Conservation (phyloP, 2,888 invertebrate species). For the Dyspetes luteomarginatus region DNA sequence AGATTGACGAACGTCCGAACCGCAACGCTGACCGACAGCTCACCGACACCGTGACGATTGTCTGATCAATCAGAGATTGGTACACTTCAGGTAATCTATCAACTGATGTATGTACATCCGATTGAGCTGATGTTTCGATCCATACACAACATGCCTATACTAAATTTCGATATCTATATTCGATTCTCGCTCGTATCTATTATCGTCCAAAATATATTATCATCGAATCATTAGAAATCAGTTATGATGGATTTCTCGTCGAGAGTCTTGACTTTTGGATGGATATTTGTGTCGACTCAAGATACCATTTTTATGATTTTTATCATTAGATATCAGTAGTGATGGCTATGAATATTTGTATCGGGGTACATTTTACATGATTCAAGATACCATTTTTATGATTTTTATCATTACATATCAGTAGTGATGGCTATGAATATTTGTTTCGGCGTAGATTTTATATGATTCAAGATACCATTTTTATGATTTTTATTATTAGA, state of each 20-base stretch:
- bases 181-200: neutral
- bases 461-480: no score
- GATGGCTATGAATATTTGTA: no score
- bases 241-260: neutral
- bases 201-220: neutral
- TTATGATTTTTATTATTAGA: no score
- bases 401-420: no score
- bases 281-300: no score
- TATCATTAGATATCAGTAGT: no score
- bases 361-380: no score
- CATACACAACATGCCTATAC: neutral
- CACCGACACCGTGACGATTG: conserved; percentile 53
- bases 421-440: no score
- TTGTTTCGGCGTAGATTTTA: no score
- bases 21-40: conserved; percentile 49
- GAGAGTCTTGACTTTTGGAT: no score
- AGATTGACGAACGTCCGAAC: conserved; percentile 42
- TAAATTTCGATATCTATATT: neutral
- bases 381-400: no score
- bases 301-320: no score
- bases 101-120: conserved; percentile 4
- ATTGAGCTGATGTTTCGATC: neutral
- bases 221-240: neutral
- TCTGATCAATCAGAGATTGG: conserved; percentile 55
- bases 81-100: conserved; percentile 43